A percentile compares a stretch with the other conserved stretches of the same genome.
These are phyloP conservation scores for Solenopsis invicta DNA, from an alignment of 1,140 invertebrate species.

Conservation along the genomic window DNA sequence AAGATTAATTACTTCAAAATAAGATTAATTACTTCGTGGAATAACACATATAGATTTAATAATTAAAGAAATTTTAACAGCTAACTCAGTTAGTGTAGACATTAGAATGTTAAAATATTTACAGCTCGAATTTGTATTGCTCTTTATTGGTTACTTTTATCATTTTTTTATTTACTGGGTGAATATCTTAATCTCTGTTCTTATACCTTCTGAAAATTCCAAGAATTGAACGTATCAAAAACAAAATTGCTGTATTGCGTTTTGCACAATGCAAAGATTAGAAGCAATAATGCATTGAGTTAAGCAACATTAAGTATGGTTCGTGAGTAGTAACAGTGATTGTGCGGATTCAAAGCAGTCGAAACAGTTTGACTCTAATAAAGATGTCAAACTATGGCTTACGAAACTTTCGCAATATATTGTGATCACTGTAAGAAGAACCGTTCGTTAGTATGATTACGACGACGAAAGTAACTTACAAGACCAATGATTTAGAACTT, in stretches of 20 bases:
- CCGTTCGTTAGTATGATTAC: constrained; percentile 70
- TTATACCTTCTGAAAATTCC: neutral
- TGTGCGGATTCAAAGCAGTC: constrained; percentile 61
- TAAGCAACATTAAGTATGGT: constrained; percentile 58
- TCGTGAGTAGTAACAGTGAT: constrained; percentile 73
- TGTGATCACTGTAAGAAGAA: constrained; percentile 82
- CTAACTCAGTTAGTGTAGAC: neutral
- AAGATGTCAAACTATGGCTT: constrained; percentile 82
- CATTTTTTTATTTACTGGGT: neutral
- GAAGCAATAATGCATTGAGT: neutral
- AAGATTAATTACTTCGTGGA: neutral
- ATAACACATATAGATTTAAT: neutral
- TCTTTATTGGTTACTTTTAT: too few relatives aligned
- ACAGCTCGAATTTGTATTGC: neutral
- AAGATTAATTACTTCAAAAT: neutral
- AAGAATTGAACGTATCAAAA: neutral
- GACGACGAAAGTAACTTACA: constrained; percentile 24
- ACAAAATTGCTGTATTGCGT: constrained; percentile 12
- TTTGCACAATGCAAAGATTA: neutral
- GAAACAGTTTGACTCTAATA: constrained; percentile 82
- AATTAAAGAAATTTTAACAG: constrained; percentile 2
- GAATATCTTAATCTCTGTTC: constrained; percentile 7
- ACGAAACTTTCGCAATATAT: constrained; percentile 84
- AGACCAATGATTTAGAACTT: constrained; percentile 78
- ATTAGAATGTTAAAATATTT: neutral